Conservation (phyloP, 2,113 vertebrate genomes). For the zebrafish (Danio rerio) region GRCz12tu NC_133183.1:62102501-62103000, state of each 20-base stretch:
- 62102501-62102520: too few species aligned
- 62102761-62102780: constrained; percentile 67
- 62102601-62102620: background rate
- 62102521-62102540: too few species aligned
- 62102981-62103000: too few species aligned
- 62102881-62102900: constrained; percentile 27
- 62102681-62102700: constrained; percentile 59
- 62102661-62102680: constrained; percentile 53
- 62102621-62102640: constrained; percentile 59
- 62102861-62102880: constrained; percentile 18
- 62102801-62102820: constrained; percentile 56
- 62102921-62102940: too few species aligned
- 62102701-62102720: constrained; percentile 62
- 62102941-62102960: too few species aligned
- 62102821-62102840: constrained; percentile 56
- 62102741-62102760: constrained; percentile 65
- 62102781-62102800: constrained; percentile 69
- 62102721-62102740: constrained; percentile 69
- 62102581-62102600: too few species aligned
- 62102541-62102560: too few species aligned
- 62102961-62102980: too few species aligned
- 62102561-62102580: too few species aligned
- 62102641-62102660: constrained; percentile 54
- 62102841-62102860: constrained; percentile 59
- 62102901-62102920: too few species aligned